Conservation (phyloP, 2,113 vertebrate species). For the Campylomormyrus numenius region DNA sequence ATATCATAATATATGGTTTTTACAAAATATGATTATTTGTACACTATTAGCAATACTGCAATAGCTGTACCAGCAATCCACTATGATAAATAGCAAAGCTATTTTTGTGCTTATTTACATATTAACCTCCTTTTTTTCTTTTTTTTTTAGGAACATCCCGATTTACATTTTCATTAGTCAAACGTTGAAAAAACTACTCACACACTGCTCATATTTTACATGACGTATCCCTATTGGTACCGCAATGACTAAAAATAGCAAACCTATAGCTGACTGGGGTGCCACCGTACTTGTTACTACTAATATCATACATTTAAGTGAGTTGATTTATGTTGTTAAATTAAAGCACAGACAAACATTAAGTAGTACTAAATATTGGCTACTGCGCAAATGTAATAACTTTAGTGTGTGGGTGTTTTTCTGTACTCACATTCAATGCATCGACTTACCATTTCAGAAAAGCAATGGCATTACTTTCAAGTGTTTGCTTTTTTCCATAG, state of each 20-base stretch:
- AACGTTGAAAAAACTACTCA: background rate
- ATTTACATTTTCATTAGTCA: background rate
- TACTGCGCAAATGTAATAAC: background rate
- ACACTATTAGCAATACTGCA: background rate
- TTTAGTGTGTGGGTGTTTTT: background rate
- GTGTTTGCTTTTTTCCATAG: slow-evolving; percentile 20
- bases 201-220: background rate
- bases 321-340: background rate
- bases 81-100: background rate
- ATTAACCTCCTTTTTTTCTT: background rate
- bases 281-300: background rate
- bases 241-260: background rate
- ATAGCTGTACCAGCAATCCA: background rate
- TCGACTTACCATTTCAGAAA: slow-evolving; percentile 2
- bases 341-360: background rate
- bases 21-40: background rate
- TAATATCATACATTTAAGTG: background rate
- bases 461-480: slow-evolving; percentile 14
- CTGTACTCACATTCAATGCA: background rate
- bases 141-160: background rate
- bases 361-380: background rate
- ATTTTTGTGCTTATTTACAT: background rate
- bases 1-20: background rate
- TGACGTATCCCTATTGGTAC: background rate
- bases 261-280: background rate